A percentile compares a stretch with the other conserved stretches of the same genome.
These are phyloP conservation scores for Drosophila putrida DNA, from an alignment of 2,888 invertebrate species.

Conservation along the genomic window DNA sequence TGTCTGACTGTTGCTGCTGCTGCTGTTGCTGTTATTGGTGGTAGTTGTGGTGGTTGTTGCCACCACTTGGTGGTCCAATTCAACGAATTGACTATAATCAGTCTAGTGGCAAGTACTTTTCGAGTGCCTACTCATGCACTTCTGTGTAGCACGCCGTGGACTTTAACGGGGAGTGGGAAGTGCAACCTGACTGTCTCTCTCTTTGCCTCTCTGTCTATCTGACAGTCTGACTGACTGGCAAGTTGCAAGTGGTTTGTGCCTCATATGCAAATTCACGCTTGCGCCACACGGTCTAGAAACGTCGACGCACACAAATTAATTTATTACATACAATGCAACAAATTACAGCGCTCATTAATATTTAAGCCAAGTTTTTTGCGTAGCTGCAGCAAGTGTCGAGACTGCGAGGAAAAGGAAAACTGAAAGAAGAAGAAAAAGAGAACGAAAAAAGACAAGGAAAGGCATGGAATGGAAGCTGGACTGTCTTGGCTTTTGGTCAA, in stretches of 20 bases:
- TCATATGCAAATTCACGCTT: conserved; percentile 68
- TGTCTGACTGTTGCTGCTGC: conserved; percentile 36
- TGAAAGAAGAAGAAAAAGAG: not conserved
- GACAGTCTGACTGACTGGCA: conserved; percentile 35
- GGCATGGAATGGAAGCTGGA: conserved; percentile 24
- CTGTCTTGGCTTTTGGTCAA: conserved; percentile 16
- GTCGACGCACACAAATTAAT: conserved; percentile 75
- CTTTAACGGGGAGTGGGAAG: conserved; percentile 20
- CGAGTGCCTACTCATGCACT: conserved; percentile 81
- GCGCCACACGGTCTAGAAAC: conserved; percentile 65
- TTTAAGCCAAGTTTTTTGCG: conserved; percentile 74
- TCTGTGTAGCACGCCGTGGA: conserved; percentile 52
- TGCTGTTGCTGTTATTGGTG: conserved; percentile 39
- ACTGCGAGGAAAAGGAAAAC: not conserved
- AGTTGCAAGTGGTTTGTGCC: conserved; percentile 71
- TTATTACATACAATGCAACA: conserved; percentile 82
- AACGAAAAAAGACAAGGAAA: not conserved
- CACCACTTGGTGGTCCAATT: conserved; percentile 80
- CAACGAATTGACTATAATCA: conserved; percentile 81
- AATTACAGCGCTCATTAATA: conserved; percentile 82
- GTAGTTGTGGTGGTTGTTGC: conserved; percentile 28
- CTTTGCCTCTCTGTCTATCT: conserved; percentile 3
- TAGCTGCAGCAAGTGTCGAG: conserved; percentile 58
- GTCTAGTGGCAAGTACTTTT: conserved; percentile 82
- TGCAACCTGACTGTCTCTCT: conserved; percentile 32